Conservation (phyloP, 2,113 vertebrate species). For the Python bivittatus region DNA sequence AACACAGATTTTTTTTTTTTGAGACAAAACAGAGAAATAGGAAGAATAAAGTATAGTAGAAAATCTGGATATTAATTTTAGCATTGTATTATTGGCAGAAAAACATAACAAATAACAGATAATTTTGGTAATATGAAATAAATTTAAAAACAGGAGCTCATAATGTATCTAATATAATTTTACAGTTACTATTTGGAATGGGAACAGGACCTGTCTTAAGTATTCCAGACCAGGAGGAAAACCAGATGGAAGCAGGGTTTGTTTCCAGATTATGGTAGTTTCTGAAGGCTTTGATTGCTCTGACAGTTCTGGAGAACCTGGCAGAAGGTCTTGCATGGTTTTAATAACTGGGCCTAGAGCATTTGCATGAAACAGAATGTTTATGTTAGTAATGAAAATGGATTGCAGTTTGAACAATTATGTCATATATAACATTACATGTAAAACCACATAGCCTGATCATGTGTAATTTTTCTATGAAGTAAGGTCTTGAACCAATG, state of each 20-base stretch:
- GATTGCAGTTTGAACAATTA: not conserved
- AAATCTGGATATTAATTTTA: not conserved
- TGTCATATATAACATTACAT: not conserved
- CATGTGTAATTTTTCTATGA: not conserved
- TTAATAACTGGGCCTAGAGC: conserved; percentile 38
- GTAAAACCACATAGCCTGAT: not conserved
- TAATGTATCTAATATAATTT: not conserved
- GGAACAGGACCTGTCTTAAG: conserved; percentile 71
- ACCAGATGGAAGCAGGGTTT: conserved; percentile 6
- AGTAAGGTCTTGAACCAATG: not conserved
- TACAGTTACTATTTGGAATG: conserved; percentile 8
- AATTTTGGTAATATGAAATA: not conserved
- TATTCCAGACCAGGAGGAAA: conserved; percentile 77
- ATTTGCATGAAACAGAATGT: conserved; percentile 48
- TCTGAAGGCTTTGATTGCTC: conserved; percentile 32
- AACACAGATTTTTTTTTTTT: not conserved
- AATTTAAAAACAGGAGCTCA: not conserved
- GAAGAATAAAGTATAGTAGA: not conserved
- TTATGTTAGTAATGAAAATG: not conserved
- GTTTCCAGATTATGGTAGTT: conserved; percentile 40
- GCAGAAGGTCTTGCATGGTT: conserved; percentile 60
- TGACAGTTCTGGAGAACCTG: conserved; percentile 57
- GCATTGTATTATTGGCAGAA: not conserved
- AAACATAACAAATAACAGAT: not conserved
- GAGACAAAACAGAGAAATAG: not conserved